phyloP scores from a whole-genome alignment of 2,113 vertebrate genomes.

The Paradoxurus hermaphroditus region DNA sequence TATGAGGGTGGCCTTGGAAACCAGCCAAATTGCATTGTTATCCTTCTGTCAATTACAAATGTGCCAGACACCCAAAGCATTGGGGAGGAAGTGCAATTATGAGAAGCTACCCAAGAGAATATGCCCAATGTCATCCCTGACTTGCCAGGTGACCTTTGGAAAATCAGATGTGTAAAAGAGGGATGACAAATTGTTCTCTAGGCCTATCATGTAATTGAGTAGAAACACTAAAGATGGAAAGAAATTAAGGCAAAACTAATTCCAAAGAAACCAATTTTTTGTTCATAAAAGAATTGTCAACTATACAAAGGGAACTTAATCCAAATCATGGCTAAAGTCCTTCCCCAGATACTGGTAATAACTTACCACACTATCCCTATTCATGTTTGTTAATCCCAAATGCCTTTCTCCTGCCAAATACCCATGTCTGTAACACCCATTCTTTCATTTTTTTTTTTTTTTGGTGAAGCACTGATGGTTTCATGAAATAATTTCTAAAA shows the following conservation, averaged over 20 bases:
- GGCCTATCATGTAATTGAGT: conserved; percentile 47
- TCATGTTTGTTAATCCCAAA: conserved; percentile 27
- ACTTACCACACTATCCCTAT: not conserved
- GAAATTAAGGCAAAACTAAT: not conserved
- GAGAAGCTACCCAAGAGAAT: conserved; percentile 47
- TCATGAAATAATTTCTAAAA: conserved; percentile 1
- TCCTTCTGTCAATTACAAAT: conserved; percentile 67
- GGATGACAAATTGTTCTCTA: conserved; percentile 43
- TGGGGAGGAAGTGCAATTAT: conserved; percentile 62
- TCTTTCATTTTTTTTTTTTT: conserved; percentile 23
- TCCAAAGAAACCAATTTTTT: conserved; percentile 11
- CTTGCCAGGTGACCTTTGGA: conserved; percentile 63
- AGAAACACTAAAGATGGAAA: not conserved
- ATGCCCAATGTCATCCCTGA: conserved; percentile 41
- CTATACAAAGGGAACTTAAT: not conserved
- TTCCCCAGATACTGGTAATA: not conserved
- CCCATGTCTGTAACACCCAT: not conserved
- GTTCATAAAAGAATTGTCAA: not conserved
- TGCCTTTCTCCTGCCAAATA: conserved; percentile 40
- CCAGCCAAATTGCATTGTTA: conserved; percentile 54
- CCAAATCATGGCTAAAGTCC: not conserved
- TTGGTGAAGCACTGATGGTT: not conserved
- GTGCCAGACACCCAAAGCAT: conserved; percentile 53
- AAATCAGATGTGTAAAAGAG: conserved; percentile 57
- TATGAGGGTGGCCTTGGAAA: conserved; percentile 50